Percentiles rank a stretch among this genome's conserved stretches.
These are phyloP conservation scores for Drosophila multiciliata DNA, from an alignment of 2,888 invertebrate genomes.

Conservation along the genomic window DNA sequence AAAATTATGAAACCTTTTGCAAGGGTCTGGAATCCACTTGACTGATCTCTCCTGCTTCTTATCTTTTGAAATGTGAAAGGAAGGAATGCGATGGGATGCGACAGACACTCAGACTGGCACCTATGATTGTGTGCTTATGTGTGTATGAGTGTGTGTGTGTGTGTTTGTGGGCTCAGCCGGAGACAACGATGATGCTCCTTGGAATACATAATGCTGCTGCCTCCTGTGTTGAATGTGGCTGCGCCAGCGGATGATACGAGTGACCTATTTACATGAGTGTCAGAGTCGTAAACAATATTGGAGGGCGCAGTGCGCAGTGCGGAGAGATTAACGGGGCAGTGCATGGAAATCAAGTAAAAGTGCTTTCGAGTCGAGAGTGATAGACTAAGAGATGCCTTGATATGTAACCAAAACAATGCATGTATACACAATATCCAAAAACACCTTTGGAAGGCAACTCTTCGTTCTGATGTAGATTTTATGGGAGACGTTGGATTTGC, in stretches of 20 bases:
- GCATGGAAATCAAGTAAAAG: constrained; percentile 12
- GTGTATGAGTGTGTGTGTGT: not conserved
- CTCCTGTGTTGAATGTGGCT: not conserved
- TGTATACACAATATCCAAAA: not conserved
- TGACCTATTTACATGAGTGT: constrained; percentile 39
- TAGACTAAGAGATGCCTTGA: not conserved
- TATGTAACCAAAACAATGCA: not conserved
- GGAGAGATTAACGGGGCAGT: constrained; percentile 22
- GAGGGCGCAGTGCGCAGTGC: constrained; percentile 3
- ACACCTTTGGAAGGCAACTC: not conserved
- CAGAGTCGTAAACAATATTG: constrained; percentile 32
- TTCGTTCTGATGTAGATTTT: not conserved
- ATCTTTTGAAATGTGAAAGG: constrained; percentile 10
- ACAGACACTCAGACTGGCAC: not conserved
- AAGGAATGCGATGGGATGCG: constrained; percentile 11
- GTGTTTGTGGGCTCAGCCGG: not conserved
- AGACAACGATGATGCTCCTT: constrained; percentile 12
- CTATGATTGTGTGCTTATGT: not conserved
- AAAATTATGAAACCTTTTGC: not conserved
- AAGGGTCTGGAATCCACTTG: constrained; percentile 5
- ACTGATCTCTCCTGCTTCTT: constrained; percentile 8
- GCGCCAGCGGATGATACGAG: constrained; percentile 5
- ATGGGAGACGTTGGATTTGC: not conserved
- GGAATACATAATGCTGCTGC: constrained; percentile 23
- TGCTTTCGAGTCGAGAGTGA: not conserved